A percentile compares a stretch with the other conserved stretches of the same genome.
phyloP scores from a whole-genome alignment of 2,113 vertebrate species.

The Chaenogobius annularis region DNA sequence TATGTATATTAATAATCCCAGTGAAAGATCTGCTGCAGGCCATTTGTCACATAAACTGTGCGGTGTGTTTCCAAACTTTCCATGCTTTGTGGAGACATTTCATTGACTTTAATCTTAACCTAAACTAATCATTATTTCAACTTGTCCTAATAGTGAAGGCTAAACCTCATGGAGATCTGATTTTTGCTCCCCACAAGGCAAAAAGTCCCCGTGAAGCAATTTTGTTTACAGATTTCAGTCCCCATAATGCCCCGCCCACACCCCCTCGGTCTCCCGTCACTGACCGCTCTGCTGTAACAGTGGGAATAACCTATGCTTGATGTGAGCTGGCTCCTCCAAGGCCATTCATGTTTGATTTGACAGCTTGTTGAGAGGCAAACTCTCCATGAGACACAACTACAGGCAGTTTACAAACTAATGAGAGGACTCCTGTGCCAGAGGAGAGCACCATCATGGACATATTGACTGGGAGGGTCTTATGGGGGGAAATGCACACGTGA shows the following conservation, averaged over 20 bases:
- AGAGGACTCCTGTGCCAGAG: constrained; percentile 50
- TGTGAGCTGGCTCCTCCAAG: constrained; percentile 48
- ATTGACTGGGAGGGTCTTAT: constrained; percentile 49
- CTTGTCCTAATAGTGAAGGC: background rate
- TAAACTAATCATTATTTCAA: no score
- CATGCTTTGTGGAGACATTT: no score
- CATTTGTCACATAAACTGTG: constrained; percentile 38
- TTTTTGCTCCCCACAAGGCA: background rate
- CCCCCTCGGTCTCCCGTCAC: background rate
- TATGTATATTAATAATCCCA: constrained; percentile 13
- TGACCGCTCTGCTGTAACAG: constrained; percentile 26
- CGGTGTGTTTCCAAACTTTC: background rate
- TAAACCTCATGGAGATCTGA: background rate
- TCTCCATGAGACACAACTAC: constrained; percentile 57
- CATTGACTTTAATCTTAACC: no score
- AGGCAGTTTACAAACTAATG: constrained; percentile 70
- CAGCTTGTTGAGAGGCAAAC: constrained; percentile 49
- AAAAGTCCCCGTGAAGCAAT: background rate
- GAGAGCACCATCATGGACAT: constrained; percentile 47
- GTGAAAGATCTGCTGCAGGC: constrained; percentile 13
- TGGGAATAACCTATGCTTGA: constrained; percentile 46
- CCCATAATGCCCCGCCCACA: background rate
- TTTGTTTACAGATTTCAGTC: background rate
- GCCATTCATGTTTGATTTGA: constrained; percentile 64
- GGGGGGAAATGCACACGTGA: constrained; percentile 12